Percentiles rank a stretch among this genome's conserved stretches.
phyloP scores from a whole-genome alignment of 1,140 invertebrate species.

The Euura saliciscinereae region DNA sequence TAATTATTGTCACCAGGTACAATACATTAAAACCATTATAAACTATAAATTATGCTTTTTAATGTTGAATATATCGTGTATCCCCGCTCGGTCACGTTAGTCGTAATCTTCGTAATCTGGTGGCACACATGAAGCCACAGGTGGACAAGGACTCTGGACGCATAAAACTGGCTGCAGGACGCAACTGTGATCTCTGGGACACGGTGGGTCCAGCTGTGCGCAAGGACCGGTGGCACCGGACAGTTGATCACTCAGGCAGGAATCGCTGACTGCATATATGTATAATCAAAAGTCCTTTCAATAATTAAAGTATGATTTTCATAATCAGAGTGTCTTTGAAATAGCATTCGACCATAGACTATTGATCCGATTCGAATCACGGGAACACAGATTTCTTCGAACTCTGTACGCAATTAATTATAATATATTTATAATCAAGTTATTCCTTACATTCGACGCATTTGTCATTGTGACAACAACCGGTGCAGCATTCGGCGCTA shows the following conservation, averaged over 20 bases:
- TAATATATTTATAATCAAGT: background rate
- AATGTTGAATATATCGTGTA: too few species aligned
- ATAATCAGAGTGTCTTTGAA: background rate
- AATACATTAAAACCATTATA: too few species aligned
- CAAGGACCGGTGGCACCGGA: constrained; percentile 23
- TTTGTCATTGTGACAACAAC: constrained; percentile 24
- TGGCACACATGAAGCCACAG: constrained; percentile 24
- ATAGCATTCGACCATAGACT: background rate
- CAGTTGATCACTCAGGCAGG: constrained; percentile 25
- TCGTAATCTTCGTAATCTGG: constrained; percentile 30
- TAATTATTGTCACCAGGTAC: too few species aligned
- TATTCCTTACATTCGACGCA: constrained; percentile 25
- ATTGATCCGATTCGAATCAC: background rate
- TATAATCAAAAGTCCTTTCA: background rate
- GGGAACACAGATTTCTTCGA: too few species aligned
- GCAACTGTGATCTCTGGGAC: constrained; percentile 18
- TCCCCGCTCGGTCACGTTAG: background rate
- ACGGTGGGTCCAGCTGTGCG: constrained; percentile 26
- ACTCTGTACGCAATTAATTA: too few species aligned
- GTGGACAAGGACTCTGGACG: constrained; percentile 20
- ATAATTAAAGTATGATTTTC: background rate
- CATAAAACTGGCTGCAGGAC: constrained; percentile 23
- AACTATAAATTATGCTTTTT: too few species aligned
- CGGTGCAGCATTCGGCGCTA: constrained; percentile 26
- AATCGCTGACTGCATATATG: constrained; percentile 21